These are phyloP conservation scores for Troilus luridus DNA, from an alignment of 2,888 invertebrate genomes.

Conservation along the genomic window DNA sequence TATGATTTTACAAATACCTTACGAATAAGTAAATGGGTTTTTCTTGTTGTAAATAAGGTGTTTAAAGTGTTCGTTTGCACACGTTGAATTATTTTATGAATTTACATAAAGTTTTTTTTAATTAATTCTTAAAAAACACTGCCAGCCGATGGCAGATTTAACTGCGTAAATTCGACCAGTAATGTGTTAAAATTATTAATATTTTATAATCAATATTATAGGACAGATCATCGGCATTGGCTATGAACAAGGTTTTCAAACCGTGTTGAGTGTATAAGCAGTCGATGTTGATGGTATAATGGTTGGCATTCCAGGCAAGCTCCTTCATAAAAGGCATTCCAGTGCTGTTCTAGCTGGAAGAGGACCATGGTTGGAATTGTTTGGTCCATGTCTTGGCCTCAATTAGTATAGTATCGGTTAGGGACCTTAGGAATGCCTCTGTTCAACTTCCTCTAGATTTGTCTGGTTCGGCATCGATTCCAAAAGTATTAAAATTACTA, in stretches of 20 bases:
- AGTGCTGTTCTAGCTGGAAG: neutral
- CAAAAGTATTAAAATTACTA: no score
- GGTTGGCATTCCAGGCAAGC: constrained; percentile 13
- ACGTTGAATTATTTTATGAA: no score
- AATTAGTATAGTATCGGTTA: constrained; percentile 12
- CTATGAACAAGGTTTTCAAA: neutral
- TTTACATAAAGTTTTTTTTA: no score
- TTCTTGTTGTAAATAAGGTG: no score
- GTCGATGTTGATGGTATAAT: neutral
- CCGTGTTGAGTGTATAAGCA: neutral
- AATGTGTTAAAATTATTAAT: no score
- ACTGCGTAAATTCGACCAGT: no score
- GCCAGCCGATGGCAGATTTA: no score
- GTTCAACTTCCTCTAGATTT: neutral
- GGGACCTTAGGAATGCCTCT: neutral
- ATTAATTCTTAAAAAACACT: no score
- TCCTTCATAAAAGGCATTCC: constrained; percentile 4
- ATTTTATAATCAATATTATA: no score
- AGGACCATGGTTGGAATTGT: neutral
- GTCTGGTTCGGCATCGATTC: neutral
- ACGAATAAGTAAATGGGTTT: no score
- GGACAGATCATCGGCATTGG: neutral
- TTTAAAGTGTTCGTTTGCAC: no score
- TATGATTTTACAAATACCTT: no score
- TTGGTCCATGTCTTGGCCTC: constrained; percentile 4